These are phyloP conservation scores for Chloroclystis v-ata DNA, from an alignment of 2,888 invertebrate species.

Conservation along the genomic window DNA sequence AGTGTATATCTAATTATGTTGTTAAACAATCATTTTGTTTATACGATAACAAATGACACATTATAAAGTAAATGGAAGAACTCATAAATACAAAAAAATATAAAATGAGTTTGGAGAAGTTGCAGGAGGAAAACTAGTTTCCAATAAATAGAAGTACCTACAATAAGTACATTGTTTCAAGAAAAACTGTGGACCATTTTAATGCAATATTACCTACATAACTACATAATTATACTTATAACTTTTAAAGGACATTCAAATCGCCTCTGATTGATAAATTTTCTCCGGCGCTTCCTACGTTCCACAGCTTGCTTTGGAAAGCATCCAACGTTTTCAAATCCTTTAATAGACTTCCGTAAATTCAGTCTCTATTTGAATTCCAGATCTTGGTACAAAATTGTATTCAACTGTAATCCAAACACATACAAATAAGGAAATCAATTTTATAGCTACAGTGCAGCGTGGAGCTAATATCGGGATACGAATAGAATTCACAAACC, in stretches of 20 bases:
- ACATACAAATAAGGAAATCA: conserved; percentile 9
- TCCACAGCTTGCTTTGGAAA: conserved; percentile 36
- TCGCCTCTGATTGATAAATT: conserved; percentile 36
- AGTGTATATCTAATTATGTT: no score
- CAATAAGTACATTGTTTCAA: no score
- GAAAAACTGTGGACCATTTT: no score
- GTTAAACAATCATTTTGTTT: no score
- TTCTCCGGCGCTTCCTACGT: conserved; percentile 28
- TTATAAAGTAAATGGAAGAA: no score
- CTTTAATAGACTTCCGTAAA: conserved; percentile 30
- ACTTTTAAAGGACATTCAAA: conserved; percentile 33
- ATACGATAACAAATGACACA: no score
- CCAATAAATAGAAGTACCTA: no score
- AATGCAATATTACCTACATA: not conserved
- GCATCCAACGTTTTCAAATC: conserved; percentile 35
- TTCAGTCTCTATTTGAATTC: conserved; percentile 24
- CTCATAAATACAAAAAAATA: no score
- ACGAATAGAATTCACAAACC: not conserved
- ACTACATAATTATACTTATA: no score
- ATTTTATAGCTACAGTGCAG: conserved; percentile 5
- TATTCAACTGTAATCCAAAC: conserved; percentile 9
- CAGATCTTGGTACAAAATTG: conserved; percentile 18
- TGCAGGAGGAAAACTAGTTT: no score
- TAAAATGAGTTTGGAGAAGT: no score
- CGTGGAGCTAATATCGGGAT: not conserved